Percentiles rank a stretch among this genome's conserved stretches.
Conservation (phyloP, 2,113 vertebrate genomes). For the Trematomus loennbergii region DNA sequence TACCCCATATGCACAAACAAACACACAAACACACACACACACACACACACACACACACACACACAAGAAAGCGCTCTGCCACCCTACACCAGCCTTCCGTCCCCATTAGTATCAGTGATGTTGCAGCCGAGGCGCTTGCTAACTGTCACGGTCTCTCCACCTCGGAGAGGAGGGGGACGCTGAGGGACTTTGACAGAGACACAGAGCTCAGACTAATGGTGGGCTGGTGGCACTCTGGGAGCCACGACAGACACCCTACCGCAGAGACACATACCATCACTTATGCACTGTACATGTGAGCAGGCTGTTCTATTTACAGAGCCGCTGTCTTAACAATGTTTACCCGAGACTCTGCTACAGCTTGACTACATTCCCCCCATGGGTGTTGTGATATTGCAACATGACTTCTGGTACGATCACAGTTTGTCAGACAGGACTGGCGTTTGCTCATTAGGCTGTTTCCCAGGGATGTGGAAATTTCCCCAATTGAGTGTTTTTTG, state of each 20-base stretch:
- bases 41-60: neutral
- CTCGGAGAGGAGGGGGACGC: conserved; percentile 39
- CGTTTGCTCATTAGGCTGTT: conserved; percentile 58
- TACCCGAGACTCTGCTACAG: conserved; percentile 55
- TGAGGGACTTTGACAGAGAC: conserved; percentile 64
- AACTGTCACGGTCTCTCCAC: conserved; percentile 63
- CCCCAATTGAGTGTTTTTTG: conserved; percentile 4
- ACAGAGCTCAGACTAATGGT: conserved; percentile 61
- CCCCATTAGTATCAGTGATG: conserved; percentile 77
- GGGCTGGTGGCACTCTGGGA: conserved; percentile 50
- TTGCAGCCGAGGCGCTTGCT: conserved; percentile 59
- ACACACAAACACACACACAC: conserved; percentile 24
- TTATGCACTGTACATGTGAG: conserved; percentile 31
- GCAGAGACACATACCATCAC: conserved; percentile 8
- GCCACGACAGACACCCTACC: conserved; percentile 25
- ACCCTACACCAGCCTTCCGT: conserved; percentile 55
- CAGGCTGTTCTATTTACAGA: conserved; percentile 59
- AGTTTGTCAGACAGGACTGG: conserved; percentile 59
- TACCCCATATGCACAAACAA: neutral
- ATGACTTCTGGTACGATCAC: conserved; percentile 46
- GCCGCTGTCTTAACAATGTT: conserved; percentile 59
- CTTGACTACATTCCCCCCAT: conserved; percentile 50
- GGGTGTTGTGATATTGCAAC: conserved; percentile 41
- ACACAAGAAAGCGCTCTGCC: conserved; percentile 36
- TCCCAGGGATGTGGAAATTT: conserved; percentile 44